Percentiles rank a stretch among this genome's conserved stretches.
These are phyloP conservation scores for Pelusios castaneus DNA, from an alignment of 2,113 vertebrate species.

Conservation along the genomic window DNA sequence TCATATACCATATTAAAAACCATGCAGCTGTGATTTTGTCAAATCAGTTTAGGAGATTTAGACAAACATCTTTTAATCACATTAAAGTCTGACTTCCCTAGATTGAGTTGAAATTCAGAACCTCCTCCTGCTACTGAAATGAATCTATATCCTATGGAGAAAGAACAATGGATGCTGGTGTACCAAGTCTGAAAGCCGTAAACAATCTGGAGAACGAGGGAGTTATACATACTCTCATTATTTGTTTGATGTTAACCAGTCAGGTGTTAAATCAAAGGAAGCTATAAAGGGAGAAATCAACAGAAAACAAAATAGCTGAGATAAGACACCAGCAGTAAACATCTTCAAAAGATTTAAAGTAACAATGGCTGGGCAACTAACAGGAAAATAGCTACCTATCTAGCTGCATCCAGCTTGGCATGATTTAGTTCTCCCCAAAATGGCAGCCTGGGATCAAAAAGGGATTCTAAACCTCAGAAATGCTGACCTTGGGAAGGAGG, in stretches of 20 bases:
- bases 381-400: neutral
- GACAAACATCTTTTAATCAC: neutral
- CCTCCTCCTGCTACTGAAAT: neutral
- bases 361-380: neutral
- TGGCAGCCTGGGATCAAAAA: neutral
- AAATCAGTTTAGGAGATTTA: neutral
- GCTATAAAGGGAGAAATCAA: neutral
- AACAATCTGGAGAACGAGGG: neutral
- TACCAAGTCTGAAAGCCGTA: neutral
- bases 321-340: neutral
- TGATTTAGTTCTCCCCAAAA: neutral
- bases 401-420: neutral
- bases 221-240: neutral
- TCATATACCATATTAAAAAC: neutral
- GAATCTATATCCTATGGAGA: neutral
- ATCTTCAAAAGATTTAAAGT: neutral
- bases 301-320: neutral
- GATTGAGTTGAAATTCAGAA: neutral
- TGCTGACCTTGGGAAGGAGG: neutral
- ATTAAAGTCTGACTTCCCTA: neutral
- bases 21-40: neutral
- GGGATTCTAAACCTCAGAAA: neutral
- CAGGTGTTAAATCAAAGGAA: neutral
- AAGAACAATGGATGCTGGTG: neutral
- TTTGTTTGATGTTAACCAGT: neutral